These are phyloP conservation scores for Holacanthella duospinosa DNA, from an alignment of 2,888 invertebrate species.

Conservation along the genomic window DNA sequence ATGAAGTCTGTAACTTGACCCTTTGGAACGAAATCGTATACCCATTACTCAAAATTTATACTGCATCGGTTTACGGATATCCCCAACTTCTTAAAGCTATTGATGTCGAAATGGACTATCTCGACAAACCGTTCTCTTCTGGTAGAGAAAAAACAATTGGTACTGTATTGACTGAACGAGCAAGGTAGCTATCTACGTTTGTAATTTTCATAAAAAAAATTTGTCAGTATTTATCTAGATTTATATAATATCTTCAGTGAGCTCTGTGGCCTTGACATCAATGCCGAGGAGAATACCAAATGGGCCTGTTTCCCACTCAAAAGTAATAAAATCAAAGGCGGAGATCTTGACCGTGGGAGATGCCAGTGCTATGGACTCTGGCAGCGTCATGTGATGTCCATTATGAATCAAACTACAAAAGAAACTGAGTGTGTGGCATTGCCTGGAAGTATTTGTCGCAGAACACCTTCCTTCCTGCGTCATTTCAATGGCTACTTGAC, in stretches of 20 bases:
- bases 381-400: neutral
- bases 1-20: neutral
- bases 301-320: too few relatives aligned
- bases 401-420: neutral
- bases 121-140: neutral
- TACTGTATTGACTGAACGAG: too few relatives aligned
- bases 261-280: neutral
- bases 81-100: neutral
- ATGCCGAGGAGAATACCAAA: neutral
- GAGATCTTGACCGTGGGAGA: neutral
- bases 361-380: neutral
- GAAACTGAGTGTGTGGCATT: neutral
- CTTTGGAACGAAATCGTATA: neutral
- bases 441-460: neutral
- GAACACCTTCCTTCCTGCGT: neutral
- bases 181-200: neutral
- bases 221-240: too few relatives aligned
- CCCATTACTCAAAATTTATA: neutral
- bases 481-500: neutral
- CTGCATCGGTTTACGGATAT: neutral
- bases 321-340: too few relatives aligned
- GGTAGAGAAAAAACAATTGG: neutral
- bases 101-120: neutral
- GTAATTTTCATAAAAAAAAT: too few relatives aligned
- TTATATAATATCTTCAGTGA: too few relatives aligned